Base-by-base conservation (phyloP, 2,113 vertebrate genomes). In the Sphyrna mokarran region DNA sequence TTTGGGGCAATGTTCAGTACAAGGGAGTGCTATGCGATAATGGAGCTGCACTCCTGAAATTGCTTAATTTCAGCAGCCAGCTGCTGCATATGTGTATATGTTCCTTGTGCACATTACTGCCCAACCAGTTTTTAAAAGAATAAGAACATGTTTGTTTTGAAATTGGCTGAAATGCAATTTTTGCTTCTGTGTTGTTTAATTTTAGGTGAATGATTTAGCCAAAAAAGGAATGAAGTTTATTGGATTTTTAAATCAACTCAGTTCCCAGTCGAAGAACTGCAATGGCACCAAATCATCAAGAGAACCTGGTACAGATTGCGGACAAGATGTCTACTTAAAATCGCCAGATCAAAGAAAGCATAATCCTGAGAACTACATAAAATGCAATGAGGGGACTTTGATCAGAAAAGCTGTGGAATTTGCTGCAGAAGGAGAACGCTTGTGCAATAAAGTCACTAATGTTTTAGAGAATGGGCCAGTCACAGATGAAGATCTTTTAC, bases 221-320 rank as follows among this genome's bases (percentile, higher is more conserved):
- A 98, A 97, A 33, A 98, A 97, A 96, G 98, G 98, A 23, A 98
- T 98, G 97, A 98, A 97, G 85, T 99, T 99, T 96, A 97, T 99
- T 68, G 98, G 98, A 85, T 99, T 99, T 20, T 96, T 99, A 95
- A 98, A 97, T 0, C 98, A 99, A 95, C 98, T 98, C 93, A 95
- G 96, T 95, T 95, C 97, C 87, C 96, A 96, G 0, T 89, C 97
- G 95, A 97, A 97, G 96, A n/a, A 96, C 95, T 98, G 97, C 95
- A 98, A 98, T 48, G 98, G 97, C 80, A 96, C 96, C 86, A 97
- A 76, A 6, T 95, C 48, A 22, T 68, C 90, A 83, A 3, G 86
- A 0, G 97, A 97, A 69, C 97, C 96, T 96, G 96, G 94, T 7
- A 22, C 20, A 61, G 97, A 98, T n/a, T 96, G 96, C 58, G 97